Conservation (phyloP, 2,797 vertebrate genomes). For the Meriones psammophilus region DNA sequence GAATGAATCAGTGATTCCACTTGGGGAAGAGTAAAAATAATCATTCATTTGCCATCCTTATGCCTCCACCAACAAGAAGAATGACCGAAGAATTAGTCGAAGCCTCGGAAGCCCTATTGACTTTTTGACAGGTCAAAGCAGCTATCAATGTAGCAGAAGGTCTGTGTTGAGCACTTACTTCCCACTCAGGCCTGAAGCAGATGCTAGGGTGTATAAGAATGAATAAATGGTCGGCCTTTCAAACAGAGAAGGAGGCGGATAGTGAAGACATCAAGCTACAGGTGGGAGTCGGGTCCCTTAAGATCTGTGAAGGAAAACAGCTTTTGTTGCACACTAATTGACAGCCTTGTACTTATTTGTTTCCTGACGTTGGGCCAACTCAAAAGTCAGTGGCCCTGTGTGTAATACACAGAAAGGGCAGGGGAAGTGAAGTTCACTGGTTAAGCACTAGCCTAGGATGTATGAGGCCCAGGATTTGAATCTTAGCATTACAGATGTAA, state of each 20-base stretch:
- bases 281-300: constrained; percentile 17
- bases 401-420: not conserved
- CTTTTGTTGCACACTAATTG: constrained; percentile 1
- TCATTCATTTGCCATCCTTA: constrained; percentile 33
- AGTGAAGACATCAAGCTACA: not conserved
- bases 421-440: not conserved
- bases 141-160: not conserved
- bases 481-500: not conserved
- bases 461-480: not conserved
- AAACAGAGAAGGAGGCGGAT: not conserved
- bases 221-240: not conserved
- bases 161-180: constrained; percentile 18
- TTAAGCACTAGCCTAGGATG: not conserved
- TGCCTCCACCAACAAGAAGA: not conserved
- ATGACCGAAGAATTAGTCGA: constrained; percentile 18
- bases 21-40: constrained; percentile 44
- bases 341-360: not conserved
- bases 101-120: not conserved
- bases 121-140: constrained; percentile 37
- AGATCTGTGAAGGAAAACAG: constrained; percentile 21
- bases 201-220: not conserved
- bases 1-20: constrained; percentile 54
- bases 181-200: not conserved
- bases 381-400: constrained; percentile 16
- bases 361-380: constrained; percentile 15